A percentile compares a stretch with the other conserved stretches of the same genome.
These are phyloP conservation scores for Meriones unguiculatus DNA, from an alignment of 2,113 vertebrate species.

Conservation along the genomic window DNA sequence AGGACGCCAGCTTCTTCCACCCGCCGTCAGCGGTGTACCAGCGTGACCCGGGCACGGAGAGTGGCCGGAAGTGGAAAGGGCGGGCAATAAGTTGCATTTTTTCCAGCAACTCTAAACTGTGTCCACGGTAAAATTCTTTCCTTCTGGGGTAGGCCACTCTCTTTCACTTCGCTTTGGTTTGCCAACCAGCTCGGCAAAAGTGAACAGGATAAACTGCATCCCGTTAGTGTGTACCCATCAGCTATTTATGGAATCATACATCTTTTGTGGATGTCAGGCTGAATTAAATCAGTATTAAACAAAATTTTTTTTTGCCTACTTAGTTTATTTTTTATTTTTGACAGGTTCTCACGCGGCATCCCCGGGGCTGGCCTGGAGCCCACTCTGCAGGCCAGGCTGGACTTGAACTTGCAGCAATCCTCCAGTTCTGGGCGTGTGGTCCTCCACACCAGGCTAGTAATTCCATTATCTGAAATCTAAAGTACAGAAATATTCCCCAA, in stretches of 20 bases:
- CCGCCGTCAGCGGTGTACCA: neutral
- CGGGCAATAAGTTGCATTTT: neutral
- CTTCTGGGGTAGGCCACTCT: neutral
- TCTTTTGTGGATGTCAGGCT: neutral
- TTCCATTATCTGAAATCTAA: conserved; percentile 11
- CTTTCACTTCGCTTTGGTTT: too few relatives aligned
- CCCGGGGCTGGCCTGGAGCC: neutral
- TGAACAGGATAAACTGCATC: neutral
- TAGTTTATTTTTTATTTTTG: neutral
- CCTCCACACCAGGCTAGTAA: neutral
- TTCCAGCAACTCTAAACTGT: conserved; percentile 8
- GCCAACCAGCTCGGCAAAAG: neutral
- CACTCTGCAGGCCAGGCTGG: neutral
- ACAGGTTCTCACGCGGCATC: neutral
- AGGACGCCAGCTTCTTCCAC: neutral
- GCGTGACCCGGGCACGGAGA: too few relatives aligned
- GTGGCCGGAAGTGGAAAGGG: neutral
- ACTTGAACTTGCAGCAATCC: neutral
- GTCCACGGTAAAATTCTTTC: neutral
- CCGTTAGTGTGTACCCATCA: neutral
- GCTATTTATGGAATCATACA: neutral
- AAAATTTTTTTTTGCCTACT: neutral
- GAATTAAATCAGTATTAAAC: neutral
- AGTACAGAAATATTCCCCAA: neutral
- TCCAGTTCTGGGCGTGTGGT: neutral